Evolutionary conservation across 2,888 invertebrate species (phyloP), one percentile per base, ranked within the genome.

Genomic region (Agrotis exclamationis): DNA sequence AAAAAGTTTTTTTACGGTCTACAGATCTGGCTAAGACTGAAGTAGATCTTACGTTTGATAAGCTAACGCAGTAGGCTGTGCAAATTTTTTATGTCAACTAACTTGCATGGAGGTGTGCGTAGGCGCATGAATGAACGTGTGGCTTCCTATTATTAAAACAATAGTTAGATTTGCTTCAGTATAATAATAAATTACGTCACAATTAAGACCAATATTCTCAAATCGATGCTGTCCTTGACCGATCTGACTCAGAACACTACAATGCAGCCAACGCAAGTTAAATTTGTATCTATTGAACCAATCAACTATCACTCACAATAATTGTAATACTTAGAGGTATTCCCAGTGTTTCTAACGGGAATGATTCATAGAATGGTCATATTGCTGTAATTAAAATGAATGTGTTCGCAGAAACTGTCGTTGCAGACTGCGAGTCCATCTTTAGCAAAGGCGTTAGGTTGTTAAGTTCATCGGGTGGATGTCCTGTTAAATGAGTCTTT

Each of bases 221-320:
- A 48, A 56, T 18, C 47, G 20, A 45, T 48, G 20, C 45, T 33
- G 54, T n/a, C 63, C 63, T 60, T 64, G 76, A 76, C 24, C 13
- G 7, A 24, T 20, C 67, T 78, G 67, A 79, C 53, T 74, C 79
- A 78, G 20, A 33, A 33, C 47, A 2, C 3, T 13, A 59, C 72
- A 63, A 66, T 64, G 63, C 33, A 56, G 1, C 6, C 44, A 39
- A 39, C 28, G 47, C 44, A 65, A 51, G 33, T 20, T 63, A 65
- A n/a, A 66, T 74, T 70, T 28, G 65, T 56, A 54, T 45, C 59
- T 57, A 70, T 70, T 56, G 33, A 63, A 48, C 33, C 47, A 79
- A 74, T 78, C 73, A 63, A 53, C 48, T 39, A 50, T 20, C 18
- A 18, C 28, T 44, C 14, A 57, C 53, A 53, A 68, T 50, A 53